These are phyloP conservation scores for Phalacrocorax brasilianus DNA, from an alignment of 2,113 vertebrate species.

Conservation along the genomic window DNA sequence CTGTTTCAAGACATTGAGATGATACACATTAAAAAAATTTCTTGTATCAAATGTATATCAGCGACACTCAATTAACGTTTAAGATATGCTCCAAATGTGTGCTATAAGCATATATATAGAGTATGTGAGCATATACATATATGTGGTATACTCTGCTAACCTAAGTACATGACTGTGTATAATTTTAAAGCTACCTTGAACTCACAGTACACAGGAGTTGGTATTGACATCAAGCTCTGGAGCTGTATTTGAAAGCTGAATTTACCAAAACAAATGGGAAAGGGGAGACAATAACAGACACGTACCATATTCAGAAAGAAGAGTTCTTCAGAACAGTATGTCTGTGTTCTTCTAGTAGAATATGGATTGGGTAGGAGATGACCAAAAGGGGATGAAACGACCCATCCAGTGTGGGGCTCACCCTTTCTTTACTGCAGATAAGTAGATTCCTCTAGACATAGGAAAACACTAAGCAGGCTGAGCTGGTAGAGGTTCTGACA, in stretches of 20 bases:
- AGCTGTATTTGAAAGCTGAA: neutral
- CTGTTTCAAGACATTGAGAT: neutral
- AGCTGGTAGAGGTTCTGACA: neutral
- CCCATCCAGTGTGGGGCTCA: neutral
- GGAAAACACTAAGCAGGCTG: neutral
- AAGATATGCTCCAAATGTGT: neutral
- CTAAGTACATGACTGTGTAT: neutral
- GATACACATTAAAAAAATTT: neutral
- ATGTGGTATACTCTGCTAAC: neutral
- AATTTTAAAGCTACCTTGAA: neutral
- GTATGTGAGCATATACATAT: neutral
- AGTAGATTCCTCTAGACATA: neutral
- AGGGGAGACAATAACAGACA: neutral
- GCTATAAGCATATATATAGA: neutral
- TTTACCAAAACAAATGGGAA: neutral
- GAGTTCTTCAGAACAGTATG: neutral
- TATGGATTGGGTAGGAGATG: neutral
- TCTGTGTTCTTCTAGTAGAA: neutral
- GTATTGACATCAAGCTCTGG: neutral
- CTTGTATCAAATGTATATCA: neutral
- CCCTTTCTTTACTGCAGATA: neutral
- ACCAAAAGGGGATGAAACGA: neutral
- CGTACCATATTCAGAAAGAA: neutral
- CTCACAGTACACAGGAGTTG: neutral
- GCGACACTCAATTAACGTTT: neutral